Evolutionary conservation across 2,888 invertebrate species (phyloP).

Genomic region (Mesoligia furuncula): DNA sequence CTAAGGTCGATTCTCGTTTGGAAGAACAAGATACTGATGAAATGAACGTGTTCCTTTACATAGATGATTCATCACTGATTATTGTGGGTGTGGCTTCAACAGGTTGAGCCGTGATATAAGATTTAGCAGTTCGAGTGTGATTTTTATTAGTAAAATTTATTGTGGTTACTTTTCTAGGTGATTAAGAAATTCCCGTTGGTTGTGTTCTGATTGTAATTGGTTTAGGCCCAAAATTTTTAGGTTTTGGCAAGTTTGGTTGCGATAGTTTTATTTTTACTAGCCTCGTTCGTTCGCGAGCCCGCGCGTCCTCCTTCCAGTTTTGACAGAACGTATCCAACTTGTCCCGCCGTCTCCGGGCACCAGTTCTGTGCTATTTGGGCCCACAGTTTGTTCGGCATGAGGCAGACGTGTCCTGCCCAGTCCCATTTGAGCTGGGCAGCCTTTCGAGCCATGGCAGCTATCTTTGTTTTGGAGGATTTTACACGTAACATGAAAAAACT

Average conservation of each 20-base stretch:
- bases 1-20: slow-evolving; percentile 22
- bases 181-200: neutral
- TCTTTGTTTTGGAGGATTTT: neutral
- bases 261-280: too few species aligned
- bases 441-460: neutral
- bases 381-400: neutral
- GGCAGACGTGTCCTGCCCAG: neutral
- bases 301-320: too few species aligned
- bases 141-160: slow-evolving; percentile 1
- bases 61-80: slow-evolving; percentile 61
- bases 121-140: slow-evolving; percentile 9
- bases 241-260: neutral
- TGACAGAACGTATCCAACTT: too few species aligned
- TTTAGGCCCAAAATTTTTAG: neutral
- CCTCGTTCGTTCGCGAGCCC: neutral
- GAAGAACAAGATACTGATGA: slow-evolving; percentile 58
- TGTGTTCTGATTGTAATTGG: slow-evolving; percentile 7
- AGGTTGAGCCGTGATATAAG: slow-evolving; percentile 12
- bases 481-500: neutral
- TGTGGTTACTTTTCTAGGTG: slow-evolving; percentile 2
- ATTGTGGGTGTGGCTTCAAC: slow-evolving; percentile 52
- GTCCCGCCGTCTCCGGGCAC: neutral
- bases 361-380: neutral
- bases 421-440: neutral
- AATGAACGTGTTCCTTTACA: slow-evolving; percentile 59